Evolutionary conservation across 2,113 vertebrate species (phyloP).

Genomic region (Gymnogyps californianus): DNA sequence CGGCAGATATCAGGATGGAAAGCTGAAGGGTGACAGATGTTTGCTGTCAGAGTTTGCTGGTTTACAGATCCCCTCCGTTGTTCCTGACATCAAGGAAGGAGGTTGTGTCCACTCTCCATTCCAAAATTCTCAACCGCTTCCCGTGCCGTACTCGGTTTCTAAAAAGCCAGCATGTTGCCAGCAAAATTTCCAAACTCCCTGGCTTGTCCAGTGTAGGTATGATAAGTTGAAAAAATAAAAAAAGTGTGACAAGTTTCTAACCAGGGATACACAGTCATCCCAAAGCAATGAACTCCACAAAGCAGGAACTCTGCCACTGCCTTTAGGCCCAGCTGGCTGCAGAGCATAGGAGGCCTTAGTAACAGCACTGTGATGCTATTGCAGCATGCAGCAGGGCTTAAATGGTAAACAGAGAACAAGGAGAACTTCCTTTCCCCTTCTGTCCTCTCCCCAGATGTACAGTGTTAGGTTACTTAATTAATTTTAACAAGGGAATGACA

Average conservation of each 20-base stretch:
- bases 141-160: neutral
- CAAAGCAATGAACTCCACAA: neutral
- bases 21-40: neutral
- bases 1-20: neutral
- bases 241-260: neutral
- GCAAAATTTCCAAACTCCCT: neutral
- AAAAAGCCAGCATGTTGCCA: neutral
- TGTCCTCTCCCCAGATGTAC: slow-evolving; percentile 55
- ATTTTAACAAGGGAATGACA: slow-evolving; percentile 67
- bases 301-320: neutral
- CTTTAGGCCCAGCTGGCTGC: neutral
- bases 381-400: neutral
- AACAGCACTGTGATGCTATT: slow-evolving; percentile 17
- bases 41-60: neutral
- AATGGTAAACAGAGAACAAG: slow-evolving; percentile 48
- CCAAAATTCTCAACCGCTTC: neutral
- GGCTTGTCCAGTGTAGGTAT: neutral
- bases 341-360: neutral
- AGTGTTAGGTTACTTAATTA: slow-evolving; percentile 69
- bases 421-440: slow-evolving; percentile 48
- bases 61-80: neutral
- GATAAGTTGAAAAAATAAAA: neutral
- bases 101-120: neutral
- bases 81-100: neutral
- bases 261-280: neutral